Evolutionary conservation across 2,113 vertebrate genomes (phyloP).

Genomic region (Actinemys pallida): DNA sequence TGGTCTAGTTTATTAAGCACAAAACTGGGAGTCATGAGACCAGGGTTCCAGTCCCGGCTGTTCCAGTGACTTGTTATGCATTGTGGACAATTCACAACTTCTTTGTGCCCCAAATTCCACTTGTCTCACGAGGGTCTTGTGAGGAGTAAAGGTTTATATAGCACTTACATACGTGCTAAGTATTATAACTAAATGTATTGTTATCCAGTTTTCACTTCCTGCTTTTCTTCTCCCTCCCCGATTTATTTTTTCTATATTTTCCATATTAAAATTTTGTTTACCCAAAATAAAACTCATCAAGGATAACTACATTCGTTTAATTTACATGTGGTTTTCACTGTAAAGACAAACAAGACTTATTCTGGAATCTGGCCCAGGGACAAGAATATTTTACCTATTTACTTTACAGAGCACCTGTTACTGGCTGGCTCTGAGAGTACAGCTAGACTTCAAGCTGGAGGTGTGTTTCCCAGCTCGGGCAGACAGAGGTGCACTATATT

Average conservation of each 20-base stretch:
- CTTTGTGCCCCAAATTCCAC: background rate
- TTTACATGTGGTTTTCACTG: background rate
- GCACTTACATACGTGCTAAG: background rate
- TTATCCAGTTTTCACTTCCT: background rate
- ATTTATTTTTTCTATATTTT: background rate
- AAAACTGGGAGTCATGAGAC: too few relatives aligned
- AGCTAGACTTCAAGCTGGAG: too few relatives aligned
- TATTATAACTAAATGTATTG: fast-evolving
- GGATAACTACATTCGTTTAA: background rate
- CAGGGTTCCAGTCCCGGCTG: too few relatives aligned
- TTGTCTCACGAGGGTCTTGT: fast-evolving
- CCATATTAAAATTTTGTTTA: background rate
- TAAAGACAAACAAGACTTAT: background rate
- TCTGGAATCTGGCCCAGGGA: background rate
- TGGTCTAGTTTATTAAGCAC: too few relatives aligned
- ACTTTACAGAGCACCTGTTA: background rate
- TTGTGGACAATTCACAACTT: too few relatives aligned
- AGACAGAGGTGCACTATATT: too few relatives aligned
- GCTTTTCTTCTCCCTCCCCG: background rate
- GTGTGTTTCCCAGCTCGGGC: too few relatives aligned
- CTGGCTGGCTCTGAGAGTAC: background rate
- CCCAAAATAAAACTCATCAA: background rate
- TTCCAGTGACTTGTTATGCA: too few relatives aligned
- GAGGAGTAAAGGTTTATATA: background rate
- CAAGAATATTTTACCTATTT: background rate